Evolutionary conservation across 2,113 vertebrate genomes (phyloP).

Genomic region (Lucifuga dentata): DNA sequence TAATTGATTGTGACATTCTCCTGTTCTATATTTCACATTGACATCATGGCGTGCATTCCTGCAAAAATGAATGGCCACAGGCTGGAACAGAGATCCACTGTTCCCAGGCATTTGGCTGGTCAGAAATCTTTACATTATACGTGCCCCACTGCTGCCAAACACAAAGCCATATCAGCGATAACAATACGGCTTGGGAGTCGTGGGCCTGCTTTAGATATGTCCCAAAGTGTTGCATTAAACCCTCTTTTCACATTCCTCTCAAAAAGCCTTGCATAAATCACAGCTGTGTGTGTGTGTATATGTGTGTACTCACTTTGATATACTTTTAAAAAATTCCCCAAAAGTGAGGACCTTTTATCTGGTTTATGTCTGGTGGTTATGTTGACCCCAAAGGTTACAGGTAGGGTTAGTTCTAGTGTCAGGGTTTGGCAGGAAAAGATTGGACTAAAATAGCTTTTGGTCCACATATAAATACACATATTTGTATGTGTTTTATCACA

Average conservation of each 20-base stretch:
- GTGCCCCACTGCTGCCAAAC: neutral
- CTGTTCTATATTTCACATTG: conserved; percentile 69
- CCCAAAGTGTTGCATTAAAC: neutral
- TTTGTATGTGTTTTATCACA: neutral
- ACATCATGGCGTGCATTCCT: conserved; percentile 67
- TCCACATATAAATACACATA: too few relatives aligned
- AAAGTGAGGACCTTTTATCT: too few relatives aligned
- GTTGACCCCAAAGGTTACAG: too few relatives aligned
- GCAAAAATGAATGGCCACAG: conserved; percentile 51
- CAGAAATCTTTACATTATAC: conserved; percentile 41
- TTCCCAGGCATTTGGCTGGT: conserved; percentile 55
- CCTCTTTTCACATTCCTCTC: neutral
- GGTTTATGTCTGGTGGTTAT: too few relatives aligned
- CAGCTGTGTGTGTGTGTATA: too few relatives aligned
- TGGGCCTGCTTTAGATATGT: neutral
- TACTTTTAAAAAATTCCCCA: too few relatives aligned
- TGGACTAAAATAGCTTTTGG: too few relatives aligned
- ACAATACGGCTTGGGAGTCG: conserved; percentile 6
- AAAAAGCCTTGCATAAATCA: too few relatives aligned
- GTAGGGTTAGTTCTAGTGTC: too few relatives aligned
- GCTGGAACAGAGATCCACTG: conserved; percentile 58
- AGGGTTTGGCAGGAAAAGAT: too few relatives aligned
- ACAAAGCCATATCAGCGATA: conserved; percentile 4
- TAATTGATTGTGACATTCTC: conserved; percentile 72
- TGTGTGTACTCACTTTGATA: too few relatives aligned